These are phyloP conservation scores for Poecilia picta DNA, from an alignment of 2,797 vertebrate species.

Conservation along the genomic window DNA sequence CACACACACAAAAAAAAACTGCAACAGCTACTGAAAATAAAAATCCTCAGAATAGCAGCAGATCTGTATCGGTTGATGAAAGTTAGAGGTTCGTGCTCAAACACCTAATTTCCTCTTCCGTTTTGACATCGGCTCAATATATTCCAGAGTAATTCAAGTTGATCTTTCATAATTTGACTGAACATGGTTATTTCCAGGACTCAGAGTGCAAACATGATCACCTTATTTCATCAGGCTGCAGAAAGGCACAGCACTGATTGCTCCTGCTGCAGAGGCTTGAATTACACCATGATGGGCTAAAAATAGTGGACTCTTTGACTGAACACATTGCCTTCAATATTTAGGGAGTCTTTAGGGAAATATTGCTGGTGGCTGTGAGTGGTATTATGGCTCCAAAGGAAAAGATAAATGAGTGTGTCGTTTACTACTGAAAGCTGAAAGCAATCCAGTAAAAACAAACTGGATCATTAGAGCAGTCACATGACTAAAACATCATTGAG, in stretches of 20 bases:
- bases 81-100: slow-evolving; percentile 38
- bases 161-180: slow-evolving; percentile 58
- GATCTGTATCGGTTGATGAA: slow-evolving; percentile 27
- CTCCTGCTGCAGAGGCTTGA: slow-evolving; percentile 58
- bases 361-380: slow-evolving; percentile 20
- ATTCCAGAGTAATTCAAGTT: slow-evolving; percentile 50
- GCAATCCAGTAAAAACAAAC: slow-evolving; percentile 18
- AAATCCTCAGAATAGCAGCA: slow-evolving; percentile 22
- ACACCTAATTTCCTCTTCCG: slow-evolving; percentile 49
- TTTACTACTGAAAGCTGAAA: slow-evolving; percentile 38
- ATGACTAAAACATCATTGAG: slow-evolving; percentile 7
- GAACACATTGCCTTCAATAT: slow-evolving; percentile 63
- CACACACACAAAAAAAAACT: slow-evolving; percentile 29
- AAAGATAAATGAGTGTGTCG: slow-evolving; percentile 19
- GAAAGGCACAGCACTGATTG: slow-evolving; percentile 42
- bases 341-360: slow-evolving; percentile 48
- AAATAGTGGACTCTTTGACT: slow-evolving; percentile 66
- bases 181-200: slow-evolving; percentile 62
- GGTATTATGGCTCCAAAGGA: slow-evolving; percentile 23
- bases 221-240: slow-evolving; percentile 59
- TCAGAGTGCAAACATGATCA: slow-evolving; percentile 54
- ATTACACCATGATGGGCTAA: slow-evolving; percentile 71
- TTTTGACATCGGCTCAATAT: slow-evolving; percentile 42
- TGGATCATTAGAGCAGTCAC: slow-evolving; percentile 5
- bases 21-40: slow-evolving; percentile 29